Base-by-base conservation (phyloP, 2,113 vertebrate genomes). In the Indicator indicator region DNA sequence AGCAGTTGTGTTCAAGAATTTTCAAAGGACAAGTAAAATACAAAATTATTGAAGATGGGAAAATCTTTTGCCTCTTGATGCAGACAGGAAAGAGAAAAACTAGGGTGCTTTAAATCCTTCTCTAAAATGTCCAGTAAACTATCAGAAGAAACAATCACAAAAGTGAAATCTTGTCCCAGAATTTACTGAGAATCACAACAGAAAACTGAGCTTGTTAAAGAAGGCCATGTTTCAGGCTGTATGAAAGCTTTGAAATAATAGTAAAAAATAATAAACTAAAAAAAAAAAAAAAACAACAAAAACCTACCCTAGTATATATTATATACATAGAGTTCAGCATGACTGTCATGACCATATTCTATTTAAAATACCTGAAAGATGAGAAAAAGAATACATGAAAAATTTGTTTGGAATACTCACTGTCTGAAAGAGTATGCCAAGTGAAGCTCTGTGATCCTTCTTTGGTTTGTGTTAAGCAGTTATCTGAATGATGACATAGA, bases 231-330 rank as follows among this genome's bases (percentile, higher is more conserved):
- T 86, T 83, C 30, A 73, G 48, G 6, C 8, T 20, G 40, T 26
- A 12, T 58, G 6, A 27, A 70, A 55, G 3, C 6, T 89, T 65
- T 67, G n/a, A n/a, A 81, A 48, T 20, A 86, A 69, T 7, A 44
- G 52, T 26, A 10, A 40, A 38, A 38, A 68, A 74, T 42, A 42
- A 42, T 42, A 42, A 36, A 36, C 36, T 36, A 36, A 36, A 36
- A 36, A 36, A 36, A 36, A 36, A 36, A 36, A 36, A 36, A 36
- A 36, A 36, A 7, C 36, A 36, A 36, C 36, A 54, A 6, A 54
- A 55, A 6, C 3, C 11, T n/a, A 30, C 2, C 6, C 6, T 5
- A 54, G 11, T 50, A 33, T 9, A 15, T 21, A 3, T 3, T 28
- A 8, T 5, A 36, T 46, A 24, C 14, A 3, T 12, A 23, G 36